These are phyloP conservation scores for Brachionus sp. DNA, from an alignment of 1,140 invertebrate species.

Conservation along the genomic window DNA sequence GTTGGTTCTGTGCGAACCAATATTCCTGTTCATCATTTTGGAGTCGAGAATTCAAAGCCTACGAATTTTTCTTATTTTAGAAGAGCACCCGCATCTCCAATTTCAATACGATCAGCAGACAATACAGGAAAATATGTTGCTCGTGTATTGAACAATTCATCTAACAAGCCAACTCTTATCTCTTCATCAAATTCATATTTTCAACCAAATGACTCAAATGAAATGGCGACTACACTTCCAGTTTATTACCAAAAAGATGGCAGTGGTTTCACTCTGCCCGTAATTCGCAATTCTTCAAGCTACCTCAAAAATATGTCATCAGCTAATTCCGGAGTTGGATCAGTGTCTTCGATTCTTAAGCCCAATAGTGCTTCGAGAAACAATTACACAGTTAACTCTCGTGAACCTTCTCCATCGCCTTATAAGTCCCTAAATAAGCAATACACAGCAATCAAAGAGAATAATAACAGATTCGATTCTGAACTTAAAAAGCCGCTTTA, in stretches of 20 bases:
- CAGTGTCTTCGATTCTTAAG: not conserved
- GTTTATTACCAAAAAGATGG: conserved; percentile 14
- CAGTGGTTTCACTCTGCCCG: not conserved
- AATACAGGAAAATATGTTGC: conserved; percentile 22
- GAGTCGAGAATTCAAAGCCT: not conserved
- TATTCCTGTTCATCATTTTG: not conserved
- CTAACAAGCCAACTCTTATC: not conserved
- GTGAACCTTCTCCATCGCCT: not conserved
- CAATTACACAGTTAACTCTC: not conserved
- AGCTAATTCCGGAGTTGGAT: not conserved
- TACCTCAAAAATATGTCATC: not conserved
- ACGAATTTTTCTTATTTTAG: not conserved
- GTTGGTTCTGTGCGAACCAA: not conserved
- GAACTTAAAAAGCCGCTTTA: not conserved
- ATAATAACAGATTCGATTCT: not conserved
- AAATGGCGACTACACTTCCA: not conserved
- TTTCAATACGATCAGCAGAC: not conserved
- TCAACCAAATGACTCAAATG: not conserved
- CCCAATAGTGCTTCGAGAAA: not conserved
- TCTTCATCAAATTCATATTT: conserved; percentile 34
- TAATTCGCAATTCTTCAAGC: not conserved
- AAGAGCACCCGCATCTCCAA: not conserved
- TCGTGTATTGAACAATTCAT: not conserved
- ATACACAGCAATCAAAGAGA: not conserved
- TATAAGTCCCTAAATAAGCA: not conserved